Percentiles rank a stretch among this genome's conserved stretches.
phyloP scores from a whole-genome alignment of 2,888 invertebrate species.

The Prosopocoilus inquinatus region DNA sequence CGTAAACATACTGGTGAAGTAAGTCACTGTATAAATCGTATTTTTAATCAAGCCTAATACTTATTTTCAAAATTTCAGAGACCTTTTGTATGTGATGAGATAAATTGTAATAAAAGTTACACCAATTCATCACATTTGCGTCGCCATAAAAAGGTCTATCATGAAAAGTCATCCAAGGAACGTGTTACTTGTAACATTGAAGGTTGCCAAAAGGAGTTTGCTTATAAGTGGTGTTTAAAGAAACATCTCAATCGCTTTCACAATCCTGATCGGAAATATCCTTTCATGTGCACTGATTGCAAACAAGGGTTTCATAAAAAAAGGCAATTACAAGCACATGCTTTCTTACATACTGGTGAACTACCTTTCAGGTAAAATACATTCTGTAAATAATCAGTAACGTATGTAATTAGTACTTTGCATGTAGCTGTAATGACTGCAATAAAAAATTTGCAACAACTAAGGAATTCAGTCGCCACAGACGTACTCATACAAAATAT shows the following conservation, averaged over 20 bases:
- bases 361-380: constrained; percentile 21
- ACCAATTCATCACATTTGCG: constrained; percentile 36
- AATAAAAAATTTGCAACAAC: constrained; percentile 29
- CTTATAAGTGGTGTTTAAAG: constrained; percentile 36
- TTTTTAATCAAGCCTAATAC: neutral
- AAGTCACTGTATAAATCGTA: constrained; percentile 1
- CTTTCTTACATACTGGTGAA: constrained; percentile 23
- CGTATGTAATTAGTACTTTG: neutral
- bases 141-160: constrained; percentile 32
- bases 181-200: constrained; percentile 21
- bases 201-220: constrained; percentile 33
- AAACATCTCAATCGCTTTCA: constrained; percentile 33
- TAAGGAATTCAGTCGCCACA: constrained; percentile 35
- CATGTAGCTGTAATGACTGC: constrained; percentile 37
- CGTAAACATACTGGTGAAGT: constrained; percentile 28
- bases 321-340: constrained; percentile 33
- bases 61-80: constrained; percentile 23
- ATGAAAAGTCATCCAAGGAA: constrained; percentile 23
- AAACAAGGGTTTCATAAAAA: constrained; percentile 35
- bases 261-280: constrained; percentile 24
- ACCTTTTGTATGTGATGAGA: constrained; percentile 33
- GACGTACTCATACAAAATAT: constrained; percentile 36
- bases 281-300: constrained; percentile 35
- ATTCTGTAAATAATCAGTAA: neutral
- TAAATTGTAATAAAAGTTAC: constrained; percentile 34